Percentiles rank a stretch among this genome's conserved stretches.
Evolutionary conservation across 2,113 vertebrate species (phyloP).

Genomic region (Tupaia chinensis): DNA sequence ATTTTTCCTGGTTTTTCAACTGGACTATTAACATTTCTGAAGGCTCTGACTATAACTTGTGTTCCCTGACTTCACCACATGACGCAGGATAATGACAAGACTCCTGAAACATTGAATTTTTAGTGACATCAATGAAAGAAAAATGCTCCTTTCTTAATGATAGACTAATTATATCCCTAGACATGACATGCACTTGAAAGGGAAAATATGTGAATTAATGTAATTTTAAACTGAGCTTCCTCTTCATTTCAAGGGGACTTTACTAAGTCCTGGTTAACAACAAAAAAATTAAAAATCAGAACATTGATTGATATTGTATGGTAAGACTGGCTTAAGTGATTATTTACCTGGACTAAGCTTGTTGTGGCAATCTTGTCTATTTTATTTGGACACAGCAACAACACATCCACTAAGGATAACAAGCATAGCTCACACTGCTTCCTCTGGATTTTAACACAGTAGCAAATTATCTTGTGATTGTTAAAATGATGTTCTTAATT

Average conservation of each 20-base stretch:
- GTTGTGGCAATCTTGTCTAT: background rate
- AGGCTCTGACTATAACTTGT: background rate
- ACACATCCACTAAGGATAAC: background rate
- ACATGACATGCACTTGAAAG: background rate
- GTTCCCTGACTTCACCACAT: background rate
- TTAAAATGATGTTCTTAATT: background rate
- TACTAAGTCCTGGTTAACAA: too few relatives aligned
- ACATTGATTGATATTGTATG: background rate
- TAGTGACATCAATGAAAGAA: background rate
- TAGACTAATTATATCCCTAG: background rate
- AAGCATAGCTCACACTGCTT: background rate
- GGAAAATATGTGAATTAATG: conserved; percentile 11
- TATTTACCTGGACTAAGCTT: background rate
- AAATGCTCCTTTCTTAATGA: background rate
- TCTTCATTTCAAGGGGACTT: background rate
- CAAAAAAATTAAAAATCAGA: background rate
- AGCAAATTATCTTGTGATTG: background rate
- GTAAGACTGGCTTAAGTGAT: background rate
- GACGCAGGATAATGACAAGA: background rate
- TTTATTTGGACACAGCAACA: background rate
- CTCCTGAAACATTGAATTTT: background rate
- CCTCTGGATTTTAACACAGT: background rate
- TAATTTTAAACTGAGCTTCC: conserved; percentile 17
- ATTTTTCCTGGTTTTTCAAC: background rate
- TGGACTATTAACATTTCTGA: background rate